Base-by-base conservation (phyloP, 2,888 invertebrate genomes). In the Tinea trinotella region DNA sequence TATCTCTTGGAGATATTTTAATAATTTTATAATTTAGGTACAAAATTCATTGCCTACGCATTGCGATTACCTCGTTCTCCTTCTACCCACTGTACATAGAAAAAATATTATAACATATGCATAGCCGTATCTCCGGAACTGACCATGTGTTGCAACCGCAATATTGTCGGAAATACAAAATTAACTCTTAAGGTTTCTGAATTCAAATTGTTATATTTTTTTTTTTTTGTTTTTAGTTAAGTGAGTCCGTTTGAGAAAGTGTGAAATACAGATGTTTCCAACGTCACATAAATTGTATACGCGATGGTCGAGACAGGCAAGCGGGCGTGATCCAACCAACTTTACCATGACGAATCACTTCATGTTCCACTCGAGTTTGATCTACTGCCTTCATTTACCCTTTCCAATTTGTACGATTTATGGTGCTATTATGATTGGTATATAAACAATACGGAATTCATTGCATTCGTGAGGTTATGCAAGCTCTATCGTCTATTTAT, bases 331-430 rank as follows among this genome's bases (percentile, higher is more conserved):
- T 46, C 46, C 19, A 19, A 19, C 46, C 46, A n/a, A 17, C 46
- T 19, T 19, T 17, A 50, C 22, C 50, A 24, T 50, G 24, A 50
- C 50, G 50, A 24, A 50, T 50, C 50, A 50, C 50, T 50, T 15
- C 50, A 50, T 50, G 50, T 24, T 22, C 24, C 22, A 13, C 24
- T 24, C 50, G 19, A 24, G 19, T 15, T 24, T 50, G 50, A 50
- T 50, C 50, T 50, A 50, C 50, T 50, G 50, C 50, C 22, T 22
- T 50, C 50, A 50, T 50, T 50, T 50, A 50, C 12, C 50, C 50
- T 50, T 50, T 50, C 50, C 50, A 50, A 50, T 50, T 50, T 50
- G 24, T 24, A 24, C 22, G 24, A 50, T 50, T 50, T 50, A 50
- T 50, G 12, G 46, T 10, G 15, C 46, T 46, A 46, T 46, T 46